Percentiles rank a stretch among this genome's conserved stretches.
phyloP scores from a whole-genome alignment of 2,113 vertebrate species.

The Phainopepla nitens region DNA sequence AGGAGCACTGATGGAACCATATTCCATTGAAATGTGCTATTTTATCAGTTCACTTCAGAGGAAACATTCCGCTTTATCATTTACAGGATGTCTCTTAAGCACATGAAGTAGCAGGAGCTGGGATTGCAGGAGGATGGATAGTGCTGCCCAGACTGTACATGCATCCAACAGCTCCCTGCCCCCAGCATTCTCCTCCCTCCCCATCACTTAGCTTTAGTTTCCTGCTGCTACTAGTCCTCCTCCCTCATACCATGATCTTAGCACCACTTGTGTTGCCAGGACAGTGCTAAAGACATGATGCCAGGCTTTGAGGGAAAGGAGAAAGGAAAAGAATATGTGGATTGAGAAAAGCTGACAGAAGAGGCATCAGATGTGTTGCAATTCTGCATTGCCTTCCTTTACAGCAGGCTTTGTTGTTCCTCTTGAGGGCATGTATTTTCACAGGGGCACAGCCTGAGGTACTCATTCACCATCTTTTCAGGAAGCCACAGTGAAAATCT shows the following conservation, averaged over 20 bases:
- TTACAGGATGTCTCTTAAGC: neutral
- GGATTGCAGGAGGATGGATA: neutral
- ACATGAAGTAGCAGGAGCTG: neutral
- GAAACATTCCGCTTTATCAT: conserved; percentile 33
- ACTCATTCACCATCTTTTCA: neutral
- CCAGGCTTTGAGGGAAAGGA: neutral
- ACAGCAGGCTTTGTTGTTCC: neutral
- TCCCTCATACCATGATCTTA: conserved; percentile 11
- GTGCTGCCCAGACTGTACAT: neutral
- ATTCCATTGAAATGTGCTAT: conserved; percentile 32
- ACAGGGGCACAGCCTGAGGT: neutral
- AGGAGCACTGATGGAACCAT: conserved; percentile 47
- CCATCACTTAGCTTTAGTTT: neutral
- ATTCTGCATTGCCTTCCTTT: neutral
- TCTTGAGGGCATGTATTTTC: neutral
- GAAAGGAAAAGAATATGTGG: neutral
- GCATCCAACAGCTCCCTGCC: neutral
- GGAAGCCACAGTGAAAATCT: neutral
- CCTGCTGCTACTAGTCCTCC: neutral
- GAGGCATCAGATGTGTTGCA: neutral
- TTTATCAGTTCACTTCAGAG: conserved; percentile 56
- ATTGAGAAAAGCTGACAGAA: neutral
- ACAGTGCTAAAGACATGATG: neutral
- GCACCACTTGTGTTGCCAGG: neutral
- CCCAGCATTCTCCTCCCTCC: neutral